Percentiles rank a stretch among this genome's conserved stretches.
Evolutionary conservation across 2,113 vertebrate species (phyloP).

Genomic region (Megaleporinus macrocephalus): DNA sequence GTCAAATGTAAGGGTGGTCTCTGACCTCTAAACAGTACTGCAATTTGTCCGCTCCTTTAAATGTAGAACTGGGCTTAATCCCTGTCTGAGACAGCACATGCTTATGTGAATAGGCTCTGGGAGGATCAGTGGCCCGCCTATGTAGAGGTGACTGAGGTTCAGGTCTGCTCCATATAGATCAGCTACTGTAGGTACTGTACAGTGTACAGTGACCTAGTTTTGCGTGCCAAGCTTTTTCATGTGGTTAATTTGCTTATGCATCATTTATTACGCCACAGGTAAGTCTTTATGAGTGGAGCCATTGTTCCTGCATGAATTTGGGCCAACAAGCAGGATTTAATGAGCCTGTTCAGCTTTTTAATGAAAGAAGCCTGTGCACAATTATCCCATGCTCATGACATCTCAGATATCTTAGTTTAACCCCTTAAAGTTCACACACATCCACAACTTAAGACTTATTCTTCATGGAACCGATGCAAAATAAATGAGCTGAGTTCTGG

Average conservation of each 20-base stretch:
- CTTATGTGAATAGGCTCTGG: neutral
- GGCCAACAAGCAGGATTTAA: slow-evolving; percentile 28
- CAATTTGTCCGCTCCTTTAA: too few relatives aligned
- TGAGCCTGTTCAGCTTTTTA: neutral
- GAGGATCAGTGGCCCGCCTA: neutral
- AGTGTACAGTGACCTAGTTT: slow-evolving; percentile 19
- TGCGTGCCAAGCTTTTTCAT: slow-evolving; percentile 43
- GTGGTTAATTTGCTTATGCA: slow-evolving; percentile 31
- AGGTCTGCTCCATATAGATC: neutral
- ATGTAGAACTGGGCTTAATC: neutral
- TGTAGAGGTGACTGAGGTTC: neutral
- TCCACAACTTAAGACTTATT: neutral
- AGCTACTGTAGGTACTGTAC: neutral
- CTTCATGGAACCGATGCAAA: neutral
- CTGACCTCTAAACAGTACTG: too few relatives aligned
- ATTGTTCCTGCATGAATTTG: slow-evolving; percentile 59
- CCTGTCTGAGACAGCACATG: slow-evolving; percentile 21
- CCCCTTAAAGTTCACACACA: neutral
- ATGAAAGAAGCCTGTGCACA: neutral
- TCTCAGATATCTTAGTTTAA: neutral
- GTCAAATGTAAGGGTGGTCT: too few relatives aligned
- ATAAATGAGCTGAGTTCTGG: too few relatives aligned
- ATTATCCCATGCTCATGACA: neutral
- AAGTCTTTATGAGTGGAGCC: slow-evolving; percentile 64
- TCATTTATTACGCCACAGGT: slow-evolving; percentile 48